Percentiles rank a stretch among this genome's conserved stretches.
phyloP scores from a whole-genome alignment of 2,113 vertebrate species.

The Anolis sagrei region DNA sequence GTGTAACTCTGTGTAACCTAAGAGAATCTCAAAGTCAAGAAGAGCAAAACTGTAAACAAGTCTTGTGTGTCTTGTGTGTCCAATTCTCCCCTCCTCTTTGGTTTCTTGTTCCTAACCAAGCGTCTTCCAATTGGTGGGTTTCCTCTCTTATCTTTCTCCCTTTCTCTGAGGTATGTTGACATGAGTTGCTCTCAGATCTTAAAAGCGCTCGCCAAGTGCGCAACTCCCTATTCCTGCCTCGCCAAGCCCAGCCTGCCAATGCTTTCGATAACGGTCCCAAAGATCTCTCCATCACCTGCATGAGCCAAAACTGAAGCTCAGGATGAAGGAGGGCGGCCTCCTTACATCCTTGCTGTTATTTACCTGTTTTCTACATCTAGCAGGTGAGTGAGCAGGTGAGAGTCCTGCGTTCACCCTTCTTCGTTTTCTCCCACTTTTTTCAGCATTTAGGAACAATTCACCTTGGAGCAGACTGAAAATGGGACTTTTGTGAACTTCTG shows the following conservation, averaged over 20 bases:
- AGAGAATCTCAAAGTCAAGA: background rate
- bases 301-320: fast-evolving
- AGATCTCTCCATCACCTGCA: background rate
- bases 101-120: no score
- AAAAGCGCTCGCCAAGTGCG: slow-evolving; percentile 47
- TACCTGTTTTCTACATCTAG: slow-evolving; percentile 17
- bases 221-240: slow-evolving; percentile 25
- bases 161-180: background rate
- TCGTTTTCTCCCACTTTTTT: background rate
- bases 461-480: background rate
- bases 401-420: background rate
- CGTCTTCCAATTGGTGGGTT: slow-evolving; percentile 34
- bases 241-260: background rate
- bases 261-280: background rate
- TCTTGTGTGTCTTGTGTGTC: background rate
- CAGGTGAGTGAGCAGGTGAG: slow-evolving; percentile 58
- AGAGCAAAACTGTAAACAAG: background rate
- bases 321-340: slow-evolving; percentile 39
- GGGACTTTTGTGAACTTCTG: no score
- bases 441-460: background rate
- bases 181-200: slow-evolving; percentile 33
- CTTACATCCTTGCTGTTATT: slow-evolving; percentile 43
- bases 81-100: background rate
- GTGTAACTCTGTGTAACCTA: background rate
- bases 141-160: no score